These are phyloP conservation scores for Palythoa grandis DNA, from an alignment of 92 coral and sea anemone species.

Conservation along the genomic window DNA sequence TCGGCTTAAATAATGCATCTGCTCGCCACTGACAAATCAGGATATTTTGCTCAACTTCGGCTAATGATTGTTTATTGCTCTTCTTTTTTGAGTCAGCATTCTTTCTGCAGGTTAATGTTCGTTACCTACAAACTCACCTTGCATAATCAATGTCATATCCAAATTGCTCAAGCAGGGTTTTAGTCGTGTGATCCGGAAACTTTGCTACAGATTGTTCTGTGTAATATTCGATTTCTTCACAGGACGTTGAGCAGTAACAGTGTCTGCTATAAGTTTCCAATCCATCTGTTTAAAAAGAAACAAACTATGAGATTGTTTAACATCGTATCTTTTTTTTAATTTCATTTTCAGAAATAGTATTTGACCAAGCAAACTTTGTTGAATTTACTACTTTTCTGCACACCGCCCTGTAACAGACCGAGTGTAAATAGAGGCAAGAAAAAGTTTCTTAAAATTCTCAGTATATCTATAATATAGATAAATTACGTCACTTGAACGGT, in stretches of 20 bases:
- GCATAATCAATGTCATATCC: conserved; percentile 31
- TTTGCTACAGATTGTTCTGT: conserved; percentile 25
- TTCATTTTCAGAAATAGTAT: not conserved
- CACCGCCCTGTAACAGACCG: too few species aligned
- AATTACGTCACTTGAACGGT: too few species aligned
- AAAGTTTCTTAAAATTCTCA: too few species aligned
- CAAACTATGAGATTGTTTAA: not conserved
- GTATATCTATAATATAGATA: too few species aligned
- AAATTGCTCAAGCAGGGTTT: not conserved
- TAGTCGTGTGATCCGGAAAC: conserved; percentile 16
- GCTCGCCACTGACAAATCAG: too few species aligned
- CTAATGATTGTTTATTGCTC: too few species aligned
- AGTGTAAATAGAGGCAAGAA: too few species aligned
- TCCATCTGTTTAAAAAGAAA: not conserved
- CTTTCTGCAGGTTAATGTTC: too few species aligned
- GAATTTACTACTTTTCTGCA: too few species aligned
- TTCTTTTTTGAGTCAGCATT: too few species aligned
- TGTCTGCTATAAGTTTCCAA: not conserved
- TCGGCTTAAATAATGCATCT: too few species aligned
- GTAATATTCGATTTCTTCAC: conserved; percentile 6
- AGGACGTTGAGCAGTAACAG: conserved; percentile 13
- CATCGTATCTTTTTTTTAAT: not conserved
- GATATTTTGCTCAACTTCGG: too few species aligned
- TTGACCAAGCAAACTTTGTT: not conserved
- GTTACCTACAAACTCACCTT: not conserved